These are phyloP conservation scores for Lerista edwardsae DNA, from an alignment of 2,797 vertebrate genomes.

Conservation along the genomic window DNA sequence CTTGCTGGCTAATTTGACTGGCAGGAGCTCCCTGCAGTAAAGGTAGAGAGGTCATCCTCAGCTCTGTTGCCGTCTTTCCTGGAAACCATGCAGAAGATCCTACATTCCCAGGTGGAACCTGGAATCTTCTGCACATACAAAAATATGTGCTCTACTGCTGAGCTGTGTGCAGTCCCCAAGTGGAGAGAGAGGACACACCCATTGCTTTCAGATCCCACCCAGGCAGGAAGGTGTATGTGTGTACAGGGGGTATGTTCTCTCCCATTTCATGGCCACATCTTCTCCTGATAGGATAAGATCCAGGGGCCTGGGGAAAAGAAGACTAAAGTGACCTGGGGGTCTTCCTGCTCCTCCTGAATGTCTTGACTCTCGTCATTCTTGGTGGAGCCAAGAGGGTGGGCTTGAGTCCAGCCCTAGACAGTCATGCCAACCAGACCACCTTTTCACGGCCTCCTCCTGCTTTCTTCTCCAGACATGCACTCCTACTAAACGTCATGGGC, in stretches of 20 bases:
- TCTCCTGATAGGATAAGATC: neutral
- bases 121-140: neutral
- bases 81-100: no score
- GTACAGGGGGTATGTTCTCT: neutral
- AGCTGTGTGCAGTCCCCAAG: neutral
- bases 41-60: no score
- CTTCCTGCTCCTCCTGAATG: neutral
- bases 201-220: neutral
- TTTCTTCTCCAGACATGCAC: constrained; percentile 80
- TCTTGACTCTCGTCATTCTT: neutral
- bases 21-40: no score
- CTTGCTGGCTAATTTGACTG: neutral
- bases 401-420: neutral
- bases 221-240: neutral
- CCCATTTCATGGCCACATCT: neutral
- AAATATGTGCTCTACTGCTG: neutral
- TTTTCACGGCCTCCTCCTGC: neutral
- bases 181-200: neutral
- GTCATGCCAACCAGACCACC: neutral
- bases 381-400: neutral
- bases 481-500: constrained; percentile 91
- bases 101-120: no score
- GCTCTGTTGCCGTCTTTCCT: neutral
- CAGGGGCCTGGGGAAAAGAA: neutral
- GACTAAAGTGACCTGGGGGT: neutral